Conservation (phyloP, 2,797 vertebrate species). For the Enteromius anoplus region DNA sequence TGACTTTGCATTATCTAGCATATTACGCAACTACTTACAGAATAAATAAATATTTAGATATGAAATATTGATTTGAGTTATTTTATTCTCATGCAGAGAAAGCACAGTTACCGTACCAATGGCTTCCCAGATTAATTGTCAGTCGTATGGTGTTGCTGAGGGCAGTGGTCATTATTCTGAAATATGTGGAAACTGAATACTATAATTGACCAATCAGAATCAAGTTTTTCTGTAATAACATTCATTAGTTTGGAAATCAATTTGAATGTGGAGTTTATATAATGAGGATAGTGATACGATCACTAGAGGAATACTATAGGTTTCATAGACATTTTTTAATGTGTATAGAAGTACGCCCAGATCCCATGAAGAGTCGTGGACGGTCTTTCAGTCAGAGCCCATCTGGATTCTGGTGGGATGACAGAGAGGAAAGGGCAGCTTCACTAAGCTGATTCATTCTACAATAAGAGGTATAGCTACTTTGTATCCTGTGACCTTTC, state of each 20-base stretch:
- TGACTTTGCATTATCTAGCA: background rate
- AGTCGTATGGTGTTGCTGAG: background rate
- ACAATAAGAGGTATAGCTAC: conserved; percentile 73
- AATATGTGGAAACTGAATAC: background rate
- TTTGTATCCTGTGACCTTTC: conserved; percentile 79
- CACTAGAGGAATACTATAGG: background rate
- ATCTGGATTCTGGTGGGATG: conserved; percentile 63
- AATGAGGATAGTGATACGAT: background rate
- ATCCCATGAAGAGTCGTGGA: background rate
- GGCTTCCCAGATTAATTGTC: background rate
- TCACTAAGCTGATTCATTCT: conserved; percentile 74
- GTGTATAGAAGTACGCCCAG: conserved; percentile 41
- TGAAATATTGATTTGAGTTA: background rate
- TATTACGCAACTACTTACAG: background rate
- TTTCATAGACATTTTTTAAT: conserved; percentile 41
- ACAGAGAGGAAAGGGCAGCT: conserved; percentile 75
- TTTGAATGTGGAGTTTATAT: background rate
- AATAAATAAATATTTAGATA: background rate
- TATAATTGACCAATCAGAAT: background rate
- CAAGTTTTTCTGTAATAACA: background rate
- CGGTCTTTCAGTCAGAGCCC: conserved; percentile 66
- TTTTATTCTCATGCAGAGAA: background rate
- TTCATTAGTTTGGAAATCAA: conserved; percentile 2
- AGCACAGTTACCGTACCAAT: background rate
- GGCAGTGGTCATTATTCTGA: background rate